A percentile compares a stretch with the other conserved stretches of the same genome.
These are phyloP conservation scores for Cerastoderma edule DNA, from an alignment of 2,888 invertebrate genomes.

Conservation along the genomic window DNA sequence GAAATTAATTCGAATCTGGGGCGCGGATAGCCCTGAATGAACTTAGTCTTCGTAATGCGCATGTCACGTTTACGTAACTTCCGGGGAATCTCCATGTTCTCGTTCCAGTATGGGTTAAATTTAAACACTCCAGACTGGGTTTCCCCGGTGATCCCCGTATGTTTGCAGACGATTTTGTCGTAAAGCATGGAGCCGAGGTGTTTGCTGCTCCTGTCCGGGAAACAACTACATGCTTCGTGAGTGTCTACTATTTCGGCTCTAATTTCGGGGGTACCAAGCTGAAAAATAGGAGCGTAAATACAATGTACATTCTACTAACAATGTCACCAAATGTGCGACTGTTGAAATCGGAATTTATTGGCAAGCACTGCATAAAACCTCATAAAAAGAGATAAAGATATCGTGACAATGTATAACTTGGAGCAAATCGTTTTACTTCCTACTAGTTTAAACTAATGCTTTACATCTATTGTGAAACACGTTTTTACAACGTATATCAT, in stretches of 20 bases:
- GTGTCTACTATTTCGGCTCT: slow-evolving; percentile 51
- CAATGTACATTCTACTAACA: no score
- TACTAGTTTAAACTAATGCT: no score
- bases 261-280: slow-evolving; percentile 51
- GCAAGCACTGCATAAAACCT: no score
- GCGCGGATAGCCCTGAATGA: slow-evolving; percentile 51
- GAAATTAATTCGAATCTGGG: slow-evolving; percentile 49
- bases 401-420: no score
- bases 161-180: slow-evolving; percentile 44
- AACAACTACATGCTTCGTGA: slow-evolving; percentile 56
- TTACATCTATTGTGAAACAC: no score
- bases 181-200: slow-evolving; percentile 51
- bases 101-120: slow-evolving; percentile 58
- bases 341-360: background rate
- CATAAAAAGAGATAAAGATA: no score
- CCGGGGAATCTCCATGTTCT: slow-evolving; percentile 54
- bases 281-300: no score
- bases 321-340: background rate
- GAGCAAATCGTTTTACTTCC: no score
- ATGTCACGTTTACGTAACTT: slow-evolving; percentile 50
- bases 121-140: slow-evolving; percentile 58
- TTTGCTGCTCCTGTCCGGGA: slow-evolving; percentile 48
- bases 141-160: slow-evolving; percentile 47
- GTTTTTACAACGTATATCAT: no score
- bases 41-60: slow-evolving; percentile 45